phyloP scores from a whole-genome alignment of 2,113 vertebrate species.

The Erythrolamprus reginae region DNA sequence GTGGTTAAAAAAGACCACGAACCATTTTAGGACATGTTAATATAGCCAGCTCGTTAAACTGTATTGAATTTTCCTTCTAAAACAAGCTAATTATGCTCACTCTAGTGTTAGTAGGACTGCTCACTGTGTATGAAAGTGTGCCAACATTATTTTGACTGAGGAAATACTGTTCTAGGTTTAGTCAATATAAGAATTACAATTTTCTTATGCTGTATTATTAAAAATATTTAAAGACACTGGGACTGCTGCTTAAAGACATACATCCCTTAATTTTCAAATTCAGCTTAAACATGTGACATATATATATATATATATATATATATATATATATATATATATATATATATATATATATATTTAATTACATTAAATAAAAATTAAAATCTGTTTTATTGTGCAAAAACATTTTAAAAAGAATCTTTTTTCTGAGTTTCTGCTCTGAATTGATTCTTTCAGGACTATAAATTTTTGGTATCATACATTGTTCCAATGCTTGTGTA shows the following conservation, averaged over 20 bases:
- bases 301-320: no score
- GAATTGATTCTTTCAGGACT: constrained; percentile 11
- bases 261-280: no score
- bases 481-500: constrained; percentile 2
- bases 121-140: background rate
- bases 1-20: background rate
- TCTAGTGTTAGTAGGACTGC: background rate
- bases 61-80: background rate
- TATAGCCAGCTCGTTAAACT: background rate
- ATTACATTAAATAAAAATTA: background rate
- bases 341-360: background rate
- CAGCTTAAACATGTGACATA: no score
- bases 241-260: background rate
- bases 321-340: no score
- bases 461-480: background rate
- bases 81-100: background rate
- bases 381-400: background rate
- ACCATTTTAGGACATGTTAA: background rate
- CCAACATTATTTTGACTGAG: background rate
- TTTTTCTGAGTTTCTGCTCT: constrained; percentile 12
- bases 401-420: background rate
- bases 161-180: background rate
- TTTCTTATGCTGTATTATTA: background rate
- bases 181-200: background rate
- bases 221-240: background rate